These are phyloP conservation scores for Podiceps cristatus DNA, from an alignment of 2,113 vertebrate genomes.

Conservation along the genomic window DNA sequence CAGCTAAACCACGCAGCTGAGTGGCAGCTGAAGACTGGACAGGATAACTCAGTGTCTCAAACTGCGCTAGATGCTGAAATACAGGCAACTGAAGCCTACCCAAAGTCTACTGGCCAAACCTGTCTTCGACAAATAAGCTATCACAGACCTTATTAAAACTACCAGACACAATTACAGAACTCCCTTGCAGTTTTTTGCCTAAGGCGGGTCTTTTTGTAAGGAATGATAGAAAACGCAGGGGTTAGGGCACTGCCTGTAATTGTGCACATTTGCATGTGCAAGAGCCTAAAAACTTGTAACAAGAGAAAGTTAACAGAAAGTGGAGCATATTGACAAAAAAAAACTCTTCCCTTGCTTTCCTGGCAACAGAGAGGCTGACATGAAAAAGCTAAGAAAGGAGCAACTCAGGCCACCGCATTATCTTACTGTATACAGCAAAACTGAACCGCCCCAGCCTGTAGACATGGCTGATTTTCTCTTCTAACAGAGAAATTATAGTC, in stretches of 20 bases:
- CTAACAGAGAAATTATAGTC: background rate
- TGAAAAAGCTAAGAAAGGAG: slow-evolving; percentile 16
- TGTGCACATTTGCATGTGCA: background rate
- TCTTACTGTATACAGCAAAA: background rate
- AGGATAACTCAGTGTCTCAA: background rate
- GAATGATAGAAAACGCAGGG: background rate
- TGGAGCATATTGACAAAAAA: background rate
- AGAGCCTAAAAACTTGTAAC: background rate
- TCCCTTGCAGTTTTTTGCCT: background rate
- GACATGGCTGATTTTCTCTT: background rate
- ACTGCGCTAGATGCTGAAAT: background rate
- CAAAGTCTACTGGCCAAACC: background rate
- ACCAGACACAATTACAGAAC: background rate
- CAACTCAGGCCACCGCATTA: background rate
- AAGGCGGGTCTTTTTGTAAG: background rate
- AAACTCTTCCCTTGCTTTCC: background rate
- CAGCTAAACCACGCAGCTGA: background rate
- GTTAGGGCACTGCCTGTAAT: background rate
- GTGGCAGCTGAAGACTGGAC: background rate
- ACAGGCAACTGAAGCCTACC: background rate
- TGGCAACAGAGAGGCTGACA: background rate
- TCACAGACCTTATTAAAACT: background rate
- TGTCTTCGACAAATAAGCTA: background rate
- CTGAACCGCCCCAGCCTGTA: background rate
- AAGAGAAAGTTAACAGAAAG: background rate